phyloP scores from a whole-genome alignment of 2,888 invertebrate genomes.

The Drosophila multiciliata region DNA sequence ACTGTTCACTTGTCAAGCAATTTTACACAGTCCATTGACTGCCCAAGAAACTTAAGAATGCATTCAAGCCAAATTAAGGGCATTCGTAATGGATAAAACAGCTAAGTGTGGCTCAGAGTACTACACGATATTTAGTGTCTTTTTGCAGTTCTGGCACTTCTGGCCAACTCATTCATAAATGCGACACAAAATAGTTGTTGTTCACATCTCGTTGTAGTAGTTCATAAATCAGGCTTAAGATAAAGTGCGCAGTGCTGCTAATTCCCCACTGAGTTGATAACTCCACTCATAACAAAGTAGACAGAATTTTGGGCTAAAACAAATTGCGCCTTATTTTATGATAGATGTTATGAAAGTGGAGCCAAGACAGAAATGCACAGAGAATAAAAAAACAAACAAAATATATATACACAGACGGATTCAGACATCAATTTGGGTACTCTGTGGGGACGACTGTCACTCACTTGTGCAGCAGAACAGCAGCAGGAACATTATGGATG shows the following conservation, averaged over 20 bases:
- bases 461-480: constrained; percentile 83
- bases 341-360: constrained; percentile 22
- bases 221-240: constrained; percentile 37
- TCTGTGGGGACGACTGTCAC: constrained; percentile 55
- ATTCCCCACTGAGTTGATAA: constrained; percentile 30
- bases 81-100: neutral
- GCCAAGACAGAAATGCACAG: neutral
- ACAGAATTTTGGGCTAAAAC: constrained; percentile 16
- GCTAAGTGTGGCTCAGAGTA: neutral
- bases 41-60: neutral
- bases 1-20: constrained; percentile 4
- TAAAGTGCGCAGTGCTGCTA: constrained; percentile 15
- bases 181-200: constrained; percentile 7
- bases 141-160: constrained; percentile 1
- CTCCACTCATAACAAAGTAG: constrained; percentile 26
- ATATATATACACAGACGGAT: constrained; percentile 17
- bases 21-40: constrained; percentile 11
- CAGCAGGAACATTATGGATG: constrained; percentile 83
- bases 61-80: constrained; percentile 2
- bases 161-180: constrained; percentile 12
- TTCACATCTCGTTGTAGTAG: neutral
- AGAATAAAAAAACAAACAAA: neutral
- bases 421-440: constrained; percentile 36
- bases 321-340: constrained; percentile 24
- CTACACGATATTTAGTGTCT: neutral